Evolutionary conservation across 2,888 invertebrate species (phyloP).

Genomic region (Gasteruption jaculator): DNA sequence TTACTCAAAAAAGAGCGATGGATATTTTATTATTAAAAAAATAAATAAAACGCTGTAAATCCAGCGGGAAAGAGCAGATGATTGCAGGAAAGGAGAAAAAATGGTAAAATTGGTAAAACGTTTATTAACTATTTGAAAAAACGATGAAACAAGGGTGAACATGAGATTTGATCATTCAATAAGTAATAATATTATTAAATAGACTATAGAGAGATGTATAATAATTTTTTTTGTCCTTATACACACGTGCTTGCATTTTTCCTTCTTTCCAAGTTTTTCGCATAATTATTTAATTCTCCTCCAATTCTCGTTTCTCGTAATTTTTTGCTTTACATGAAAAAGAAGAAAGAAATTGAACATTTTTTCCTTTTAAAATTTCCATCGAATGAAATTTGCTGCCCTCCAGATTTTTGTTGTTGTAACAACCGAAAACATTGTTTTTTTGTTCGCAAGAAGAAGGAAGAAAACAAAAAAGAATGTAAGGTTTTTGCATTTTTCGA

Average conservation of each 20-base stretch:
- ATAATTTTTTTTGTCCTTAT: too few relatives aligned
- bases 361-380: too few relatives aligned
- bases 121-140: slow-evolving; percentile 51
- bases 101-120: slow-evolving; percentile 49
- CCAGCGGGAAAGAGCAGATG: background rate
- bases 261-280: too few relatives aligned
- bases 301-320: background rate
- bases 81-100: background rate
- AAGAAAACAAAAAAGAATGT: slow-evolving; percentile 23
- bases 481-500: slow-evolving; percentile 21
- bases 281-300: slow-evolving; percentile 10
- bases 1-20: background rate
- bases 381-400: too few relatives aligned
- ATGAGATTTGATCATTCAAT: slow-evolving; percentile 51
- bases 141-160: slow-evolving; percentile 51
- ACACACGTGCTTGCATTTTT: too few relatives aligned
- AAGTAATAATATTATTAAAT: slow-evolving; percentile 50
- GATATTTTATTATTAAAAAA: background rate
- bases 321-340: slow-evolving; percentile 9
- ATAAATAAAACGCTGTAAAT: background rate
- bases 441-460: slow-evolving; percentile 18
- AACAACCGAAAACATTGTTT: slow-evolving; percentile 5
- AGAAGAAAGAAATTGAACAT: slow-evolving; percentile 17
- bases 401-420: too few relatives aligned
- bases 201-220: slow-evolving; percentile 51